These are phyloP conservation scores for Metacarcinus magister DNA, from an alignment of 2,888 invertebrate genomes.

Conservation along the genomic window DNA sequence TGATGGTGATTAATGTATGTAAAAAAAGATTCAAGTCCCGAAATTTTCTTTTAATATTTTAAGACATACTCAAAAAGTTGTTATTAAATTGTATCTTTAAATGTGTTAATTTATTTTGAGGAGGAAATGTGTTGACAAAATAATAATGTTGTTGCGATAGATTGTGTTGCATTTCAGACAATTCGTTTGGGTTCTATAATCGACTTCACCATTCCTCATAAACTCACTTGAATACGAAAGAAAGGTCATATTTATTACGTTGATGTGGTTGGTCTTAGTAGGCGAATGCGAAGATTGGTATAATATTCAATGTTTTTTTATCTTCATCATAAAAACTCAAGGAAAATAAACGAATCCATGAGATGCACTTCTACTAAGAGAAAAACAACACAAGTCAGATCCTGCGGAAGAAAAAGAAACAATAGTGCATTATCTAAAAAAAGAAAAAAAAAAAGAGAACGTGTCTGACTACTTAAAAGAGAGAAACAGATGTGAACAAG, in stretches of 20 bases:
- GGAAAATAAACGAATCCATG: neutral
- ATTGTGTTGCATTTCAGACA: neutral
- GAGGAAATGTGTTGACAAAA: neutral
- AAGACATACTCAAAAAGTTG: neutral
- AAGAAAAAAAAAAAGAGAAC: neutral
- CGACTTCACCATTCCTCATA: neutral
- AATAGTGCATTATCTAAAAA: neutral
- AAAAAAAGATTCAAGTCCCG: neutral
- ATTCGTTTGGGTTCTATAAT: neutral
- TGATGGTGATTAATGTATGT: neutral
- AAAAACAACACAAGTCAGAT: neutral
- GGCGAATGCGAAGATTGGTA: too few species aligned
- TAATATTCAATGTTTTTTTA: too few species aligned
- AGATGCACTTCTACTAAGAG: neutral
- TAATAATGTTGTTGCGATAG: too few species aligned
- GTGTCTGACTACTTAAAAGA: neutral
- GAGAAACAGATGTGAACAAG: neutral
- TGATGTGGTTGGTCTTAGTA: neutral
- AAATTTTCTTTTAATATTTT: neutral
- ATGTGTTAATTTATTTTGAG: neutral
- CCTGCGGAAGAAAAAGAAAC: neutral
- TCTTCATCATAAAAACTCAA: neutral
- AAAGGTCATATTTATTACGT: neutral
- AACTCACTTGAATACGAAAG: neutral
- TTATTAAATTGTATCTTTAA: neutral